Evolutionary conservation across 2,888 invertebrate genomes (phyloP), one percentile per base, ranked within the genome.

Genomic region (Silvanus unidentatus): DNA sequence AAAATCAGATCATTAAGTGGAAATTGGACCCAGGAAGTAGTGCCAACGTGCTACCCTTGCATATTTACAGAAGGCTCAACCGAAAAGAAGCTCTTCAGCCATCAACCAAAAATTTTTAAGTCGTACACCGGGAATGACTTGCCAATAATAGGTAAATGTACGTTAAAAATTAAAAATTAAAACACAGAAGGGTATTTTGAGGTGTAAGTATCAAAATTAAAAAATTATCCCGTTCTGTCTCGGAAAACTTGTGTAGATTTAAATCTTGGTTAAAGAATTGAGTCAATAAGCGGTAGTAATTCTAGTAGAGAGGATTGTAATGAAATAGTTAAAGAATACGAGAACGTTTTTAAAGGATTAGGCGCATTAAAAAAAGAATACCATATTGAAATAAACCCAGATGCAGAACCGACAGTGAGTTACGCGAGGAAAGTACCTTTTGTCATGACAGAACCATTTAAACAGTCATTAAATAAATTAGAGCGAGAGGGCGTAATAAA

Each of bases 371-470:
- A 46, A 12, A 44, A 42, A 14, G 38, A 8, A 36, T 58, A 45
- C 28, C 30, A 44, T 14, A 49, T 55, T 13, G 39, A 51, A 27
- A 30, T 55, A 14, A 38, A 43, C 13, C 13, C 34, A 12, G 43
- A 42, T 27, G 46, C 42, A 2, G 22, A 40, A 39, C 49, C 50
- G 14, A 39, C 42, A 8, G 42, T 43, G 14, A 44, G 50, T 39
- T 50, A 53, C 2, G 44, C 53, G 10, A 47, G 56, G 28, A 45
- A 49, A 44, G 51, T 54, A 5, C 52, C 55, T 32, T 45, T 52
- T 29, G 39, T 45, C 30, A 39, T 54, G 22, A 12, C 39, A 15
- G 40, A 47, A 38, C 47, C 48, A 16, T 45, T 54, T 16, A 50
- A 53, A 49, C 15, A 43, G 27, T 36, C 30, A 22, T 39, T 53